A percentile compares a stretch with the other conserved stretches of the same genome.
These are phyloP conservation scores for Ceyx cyanopectus DNA, from an alignment of 2,113 vertebrate genomes.

Conservation along the genomic window DNA sequence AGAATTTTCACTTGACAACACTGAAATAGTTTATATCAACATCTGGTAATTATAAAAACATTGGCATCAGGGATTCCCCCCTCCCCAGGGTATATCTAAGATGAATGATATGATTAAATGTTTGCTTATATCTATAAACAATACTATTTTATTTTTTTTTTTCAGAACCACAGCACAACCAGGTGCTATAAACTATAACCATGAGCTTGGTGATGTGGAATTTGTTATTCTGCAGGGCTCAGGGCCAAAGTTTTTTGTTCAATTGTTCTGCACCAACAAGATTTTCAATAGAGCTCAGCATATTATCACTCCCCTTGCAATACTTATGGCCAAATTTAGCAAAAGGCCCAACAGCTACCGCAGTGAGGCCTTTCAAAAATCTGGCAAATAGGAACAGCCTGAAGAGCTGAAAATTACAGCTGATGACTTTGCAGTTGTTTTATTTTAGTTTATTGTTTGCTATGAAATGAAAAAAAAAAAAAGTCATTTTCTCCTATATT, in stretches of 20 bases:
- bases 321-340: background rate
- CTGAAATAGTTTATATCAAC: background rate
- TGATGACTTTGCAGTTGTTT: constrained; percentile 4
- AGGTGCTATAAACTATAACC: background rate
- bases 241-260: background rate
- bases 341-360: background rate
- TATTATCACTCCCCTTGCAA: background rate
- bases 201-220: background rate
- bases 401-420: background rate
- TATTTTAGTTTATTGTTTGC: background rate
- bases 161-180: background rate
- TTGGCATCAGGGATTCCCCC: background rate
- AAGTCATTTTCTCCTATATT: background rate
- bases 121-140: background rate
- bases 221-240: background rate
- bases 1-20: background rate
- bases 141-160: background rate
- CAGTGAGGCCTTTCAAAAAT: background rate
- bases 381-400: background rate
- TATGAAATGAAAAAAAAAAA: background rate
- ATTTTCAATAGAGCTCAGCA: background rate
- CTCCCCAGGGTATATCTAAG: background rate
- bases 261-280: background rate
- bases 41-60: background rate
- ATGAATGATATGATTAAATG: background rate